These are phyloP conservation scores for Phymastichus coffea DNA, from an alignment of 1,140 invertebrate genomes.

Conservation along the genomic window DNA sequence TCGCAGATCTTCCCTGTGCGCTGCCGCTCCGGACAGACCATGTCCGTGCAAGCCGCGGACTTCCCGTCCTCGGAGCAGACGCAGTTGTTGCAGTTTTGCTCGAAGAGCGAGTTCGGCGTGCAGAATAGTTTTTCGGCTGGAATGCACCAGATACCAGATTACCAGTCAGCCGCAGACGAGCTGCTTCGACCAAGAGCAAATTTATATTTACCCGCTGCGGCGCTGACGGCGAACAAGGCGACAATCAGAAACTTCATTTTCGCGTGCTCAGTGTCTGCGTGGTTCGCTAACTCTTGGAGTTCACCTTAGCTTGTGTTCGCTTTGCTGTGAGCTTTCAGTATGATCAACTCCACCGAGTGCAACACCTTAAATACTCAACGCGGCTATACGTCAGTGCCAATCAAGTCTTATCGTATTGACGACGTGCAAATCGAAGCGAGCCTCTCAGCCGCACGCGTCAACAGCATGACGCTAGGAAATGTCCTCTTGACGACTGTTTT, in stretches of 20 bases:
- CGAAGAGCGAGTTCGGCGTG: constrained; percentile 4
- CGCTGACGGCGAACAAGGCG: not conserved
- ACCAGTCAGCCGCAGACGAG: not conserved
- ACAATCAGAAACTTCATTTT: not conserved
- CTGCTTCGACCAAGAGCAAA: not conserved
- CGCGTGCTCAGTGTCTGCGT: too few species aligned
- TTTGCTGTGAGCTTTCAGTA: not conserved
- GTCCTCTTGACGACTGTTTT: too few species aligned
- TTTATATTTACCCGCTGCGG: not conserved
- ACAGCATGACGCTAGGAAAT: too few species aligned
- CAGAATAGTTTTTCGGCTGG: not conserved
- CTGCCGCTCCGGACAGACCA: not conserved
- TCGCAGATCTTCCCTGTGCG: not conserved
- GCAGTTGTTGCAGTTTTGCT: constrained; percentile 30
- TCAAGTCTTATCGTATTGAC: too few species aligned
- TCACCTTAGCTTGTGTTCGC: too few species aligned
- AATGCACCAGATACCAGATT: not conserved
- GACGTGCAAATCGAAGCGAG: too few species aligned
- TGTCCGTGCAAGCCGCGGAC: constrained; percentile 8
- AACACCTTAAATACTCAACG: not conserved
- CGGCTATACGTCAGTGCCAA: too few species aligned
- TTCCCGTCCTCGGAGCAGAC: constrained; percentile 12
- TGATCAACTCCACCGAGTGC: not conserved
- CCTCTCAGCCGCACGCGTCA: too few species aligned
- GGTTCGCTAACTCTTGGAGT: not conserved